phyloP scores from a whole-genome alignment of 1,140 invertebrate genomes.

The Watersipora subatra region DNA sequence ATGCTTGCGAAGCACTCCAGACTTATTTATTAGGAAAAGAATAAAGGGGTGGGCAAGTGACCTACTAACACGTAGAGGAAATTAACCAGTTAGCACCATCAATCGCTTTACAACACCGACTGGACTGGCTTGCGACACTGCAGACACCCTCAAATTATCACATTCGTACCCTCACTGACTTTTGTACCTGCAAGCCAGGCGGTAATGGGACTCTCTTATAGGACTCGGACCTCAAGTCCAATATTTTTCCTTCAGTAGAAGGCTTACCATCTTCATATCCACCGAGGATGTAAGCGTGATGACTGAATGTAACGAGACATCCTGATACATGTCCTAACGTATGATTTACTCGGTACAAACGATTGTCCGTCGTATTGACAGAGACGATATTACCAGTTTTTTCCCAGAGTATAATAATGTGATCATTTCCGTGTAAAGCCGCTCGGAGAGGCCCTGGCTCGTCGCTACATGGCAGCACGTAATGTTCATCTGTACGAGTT shows the following conservation, averaged over 20 bases:
- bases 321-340: background rate
- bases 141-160: no score
- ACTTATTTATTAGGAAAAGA: no score
- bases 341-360: background rate
- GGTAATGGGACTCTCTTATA: background rate
- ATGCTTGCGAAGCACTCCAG: no score
- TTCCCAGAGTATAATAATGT: background rate
- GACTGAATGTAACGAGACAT: background rate
- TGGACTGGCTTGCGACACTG: no score
- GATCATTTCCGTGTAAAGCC: background rate
- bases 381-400: background rate
- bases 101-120: no score
- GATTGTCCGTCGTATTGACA: background rate
- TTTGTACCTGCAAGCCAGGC: background rate
- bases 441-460: background rate
- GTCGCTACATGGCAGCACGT: conserved; percentile 22
- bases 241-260: background rate
- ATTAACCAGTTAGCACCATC: no score
- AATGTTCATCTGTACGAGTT: conserved; percentile 29
- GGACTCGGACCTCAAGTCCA: background rate
- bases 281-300: background rate
- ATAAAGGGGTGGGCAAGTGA: no score
- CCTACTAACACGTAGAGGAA: no score
- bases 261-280: background rate
- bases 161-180: background rate